These are phyloP conservation scores for Mixornis gularis DNA, from an alignment of 2,113 vertebrate genomes.

Conservation along the genomic window DNA sequence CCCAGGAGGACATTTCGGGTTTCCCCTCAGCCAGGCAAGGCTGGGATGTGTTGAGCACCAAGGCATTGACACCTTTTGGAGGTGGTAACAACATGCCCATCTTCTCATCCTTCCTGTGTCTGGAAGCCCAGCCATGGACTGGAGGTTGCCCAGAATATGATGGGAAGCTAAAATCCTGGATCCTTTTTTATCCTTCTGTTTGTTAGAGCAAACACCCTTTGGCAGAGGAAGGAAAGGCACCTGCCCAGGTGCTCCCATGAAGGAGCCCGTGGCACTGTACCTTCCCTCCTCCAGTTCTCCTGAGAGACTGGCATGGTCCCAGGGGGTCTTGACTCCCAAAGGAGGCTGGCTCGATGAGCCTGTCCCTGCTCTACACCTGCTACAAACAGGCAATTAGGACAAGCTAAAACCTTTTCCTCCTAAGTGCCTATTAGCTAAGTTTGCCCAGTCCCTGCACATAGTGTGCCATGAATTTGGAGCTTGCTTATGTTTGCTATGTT, in stretches of 20 bases:
- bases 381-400: neutral
- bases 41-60: neutral
- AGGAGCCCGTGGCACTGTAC: fast-evolving
- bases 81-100: neutral
- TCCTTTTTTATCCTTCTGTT: neutral
- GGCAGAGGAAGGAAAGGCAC: neutral
- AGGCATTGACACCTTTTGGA: fast-evolving
- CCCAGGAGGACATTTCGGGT: neutral
- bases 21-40: neutral
- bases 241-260: neutral
- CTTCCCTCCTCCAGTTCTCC: neutral
- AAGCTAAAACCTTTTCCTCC: neutral
- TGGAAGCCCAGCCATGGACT: neutral
- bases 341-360: neutral
- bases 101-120: neutral
- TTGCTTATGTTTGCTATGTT: neutral
- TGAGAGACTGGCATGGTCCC: neutral
- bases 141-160: neutral
- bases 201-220: neutral
- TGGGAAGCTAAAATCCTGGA: neutral
- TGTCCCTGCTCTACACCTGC: neutral
- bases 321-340: neutral
- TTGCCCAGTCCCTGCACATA: neutral
- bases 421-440: neutral
- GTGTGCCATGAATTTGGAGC: neutral